Conservation (phyloP, 2,888 invertebrate species). For the Macaria notata region DNA sequence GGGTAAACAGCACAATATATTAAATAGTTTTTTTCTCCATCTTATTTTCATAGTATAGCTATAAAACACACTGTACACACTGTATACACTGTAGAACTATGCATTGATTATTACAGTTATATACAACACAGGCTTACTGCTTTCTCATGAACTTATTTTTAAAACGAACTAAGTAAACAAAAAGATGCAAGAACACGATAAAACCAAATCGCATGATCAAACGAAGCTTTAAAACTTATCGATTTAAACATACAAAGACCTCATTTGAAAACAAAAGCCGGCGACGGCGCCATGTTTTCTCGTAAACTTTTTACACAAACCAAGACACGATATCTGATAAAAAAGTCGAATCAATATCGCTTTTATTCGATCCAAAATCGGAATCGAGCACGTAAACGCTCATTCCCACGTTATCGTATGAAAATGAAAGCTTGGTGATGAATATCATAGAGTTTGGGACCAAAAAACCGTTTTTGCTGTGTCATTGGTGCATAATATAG, state of each 20-base stretch:
- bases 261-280: background rate
- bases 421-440: slow-evolving; percentile 42
- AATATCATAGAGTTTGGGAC: slow-evolving; percentile 15
- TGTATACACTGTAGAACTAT: too few species aligned
- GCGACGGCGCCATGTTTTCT: background rate
- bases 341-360: slow-evolving; percentile 29
- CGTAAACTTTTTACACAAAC: slow-evolving; percentile 10
- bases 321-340: slow-evolving; percentile 12
- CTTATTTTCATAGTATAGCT: too few species aligned
- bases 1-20: too few species aligned
- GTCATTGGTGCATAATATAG: slow-evolving; percentile 15
- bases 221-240: background rate
- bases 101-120: too few species aligned
- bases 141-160: too few species aligned
- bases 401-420: slow-evolving; percentile 41
- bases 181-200: too few species aligned
- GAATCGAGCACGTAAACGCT: slow-evolving; percentile 25
- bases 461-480: slow-evolving; percentile 24
- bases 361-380: slow-evolving; percentile 29
- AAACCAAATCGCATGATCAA: too few species aligned
- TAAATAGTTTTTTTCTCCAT: too few species aligned
- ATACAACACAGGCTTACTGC: too few species aligned
- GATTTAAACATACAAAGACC: background rate
- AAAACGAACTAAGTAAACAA: background rate
- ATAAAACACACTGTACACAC: too few species aligned